Conservation (phyloP, 2,888 invertebrate species). For the Hyppa rectilinea region DNA sequence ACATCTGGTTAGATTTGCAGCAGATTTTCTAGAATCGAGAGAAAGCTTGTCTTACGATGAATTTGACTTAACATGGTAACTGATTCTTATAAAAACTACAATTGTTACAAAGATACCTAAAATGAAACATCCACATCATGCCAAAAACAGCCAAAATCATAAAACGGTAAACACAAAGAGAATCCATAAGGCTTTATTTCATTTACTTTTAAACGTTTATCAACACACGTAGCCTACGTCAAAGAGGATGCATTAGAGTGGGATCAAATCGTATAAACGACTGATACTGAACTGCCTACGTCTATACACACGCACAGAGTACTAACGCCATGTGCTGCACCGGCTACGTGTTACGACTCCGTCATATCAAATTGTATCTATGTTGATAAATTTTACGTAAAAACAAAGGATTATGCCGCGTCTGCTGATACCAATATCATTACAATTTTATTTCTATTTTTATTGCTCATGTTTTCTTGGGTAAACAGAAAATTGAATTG, state of each 20-base stretch:
- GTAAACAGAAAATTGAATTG: constrained; percentile 39
- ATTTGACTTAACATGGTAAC: neutral
- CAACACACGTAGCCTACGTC: constrained; percentile 49
- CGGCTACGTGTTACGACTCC: constrained; percentile 21
- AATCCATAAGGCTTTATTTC: constrained; percentile 38
- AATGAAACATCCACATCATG: constrained; percentile 22
- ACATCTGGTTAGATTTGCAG: neutral
- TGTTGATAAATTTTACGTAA: constrained; percentile 61
- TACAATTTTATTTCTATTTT: constrained; percentile 46
- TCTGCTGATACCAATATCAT: constrained; percentile 50
- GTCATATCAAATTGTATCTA: constrained; percentile 54
- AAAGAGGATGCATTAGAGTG: constrained; percentile 53
- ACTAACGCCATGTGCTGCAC: constrained; percentile 34
- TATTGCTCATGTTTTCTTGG: constrained; percentile 30
- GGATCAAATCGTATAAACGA: constrained; percentile 54
- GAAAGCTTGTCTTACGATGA: neutral
- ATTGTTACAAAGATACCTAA: constrained; percentile 23
- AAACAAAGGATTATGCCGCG: constrained; percentile 54
- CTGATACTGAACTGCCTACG: constrained; percentile 40
- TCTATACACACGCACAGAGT: constrained; percentile 18
- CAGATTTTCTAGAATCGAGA: neutral
- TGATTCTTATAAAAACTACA: neutral
- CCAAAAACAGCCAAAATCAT: constrained; percentile 29
- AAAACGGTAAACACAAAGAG: constrained; percentile 46
- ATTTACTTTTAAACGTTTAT: constrained; percentile 49